Base-by-base conservation (phyloP, 1,140 invertebrate species). In the Drosophila punjabiensis region DNA sequence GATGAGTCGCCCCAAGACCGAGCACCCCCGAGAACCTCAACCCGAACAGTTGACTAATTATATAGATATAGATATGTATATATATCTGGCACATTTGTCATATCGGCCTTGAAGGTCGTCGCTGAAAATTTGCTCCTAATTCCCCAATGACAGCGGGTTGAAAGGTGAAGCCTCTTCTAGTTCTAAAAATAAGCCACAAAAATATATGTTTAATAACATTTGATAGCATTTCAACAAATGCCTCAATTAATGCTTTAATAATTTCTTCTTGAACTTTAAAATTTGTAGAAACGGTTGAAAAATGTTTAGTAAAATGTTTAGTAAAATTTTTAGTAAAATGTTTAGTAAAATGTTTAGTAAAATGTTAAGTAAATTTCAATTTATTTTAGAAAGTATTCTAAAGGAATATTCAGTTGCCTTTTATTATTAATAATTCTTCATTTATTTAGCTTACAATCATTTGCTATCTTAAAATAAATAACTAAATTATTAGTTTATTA, bases 31-130 rank as follows among this genome's bases (percentile, higher is more conserved):
- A 32, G 43, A 33, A 30, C 37, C 64, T 28, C 24, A 45, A 24
- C 37, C 45, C 62, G 37, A 70, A 68, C 50, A 30, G 64, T 45
- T 52, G 32, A 71, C 64, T 71, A 64, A 64, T 68, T 55, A 68
- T 45, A 45, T 24, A 24, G 24, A 24, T 24, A 24, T 24, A 24
- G 1, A 24, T 24, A 24, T 24, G 3, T 24, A 24, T 3, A 24
- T 47, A 47, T 39, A 20, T 39, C 35, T 67, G 59, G 28, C 47
- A 16, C 48, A 70, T 70, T 68, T 68, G 67, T 68, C 37, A 69
- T 52, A 43, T 35, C 50, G 30, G 48, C 28, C 62, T 35, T 28
- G 66, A 69, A 65, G 66, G 66, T 48, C 28, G 33, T 63, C 13
- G 39, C 24, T 48, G 28, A 63, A 63, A 50, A 33, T 63, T 14